These are phyloP conservation scores for Sinocyclocheilus rhinocerous DNA, from an alignment of 2,113 vertebrate species.

Conservation along the genomic window DNA sequence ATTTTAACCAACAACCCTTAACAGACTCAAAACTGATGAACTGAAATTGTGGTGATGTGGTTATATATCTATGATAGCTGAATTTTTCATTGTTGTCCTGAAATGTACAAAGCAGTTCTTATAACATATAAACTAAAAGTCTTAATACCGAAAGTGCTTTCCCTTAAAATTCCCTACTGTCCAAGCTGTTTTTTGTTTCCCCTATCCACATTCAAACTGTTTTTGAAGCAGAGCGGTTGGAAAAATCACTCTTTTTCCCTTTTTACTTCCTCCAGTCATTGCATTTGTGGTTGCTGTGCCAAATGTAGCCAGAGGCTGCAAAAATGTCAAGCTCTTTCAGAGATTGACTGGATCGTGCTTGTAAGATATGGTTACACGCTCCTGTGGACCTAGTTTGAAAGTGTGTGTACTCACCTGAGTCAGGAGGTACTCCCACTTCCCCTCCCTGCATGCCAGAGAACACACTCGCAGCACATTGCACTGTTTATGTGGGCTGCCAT, in stretches of 20 bases:
- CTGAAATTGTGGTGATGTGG: background rate
- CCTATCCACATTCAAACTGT: slow-evolving; percentile 24
- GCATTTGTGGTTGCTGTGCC: slow-evolving; percentile 30
- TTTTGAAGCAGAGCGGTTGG: slow-evolving; percentile 43
- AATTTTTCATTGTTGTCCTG: background rate
- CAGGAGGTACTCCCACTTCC: slow-evolving; percentile 14
- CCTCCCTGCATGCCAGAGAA: slow-evolving; percentile 16
- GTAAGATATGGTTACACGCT: slow-evolving; percentile 37
- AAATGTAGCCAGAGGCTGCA: slow-evolving; percentile 53
- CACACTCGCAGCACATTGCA: slow-evolving; percentile 18
- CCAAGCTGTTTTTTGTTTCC: slow-evolving; percentile 25
- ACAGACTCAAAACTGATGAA: background rate
- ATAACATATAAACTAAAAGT: slow-evolving; percentile 20
- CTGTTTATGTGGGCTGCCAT: slow-evolving; percentile 35
- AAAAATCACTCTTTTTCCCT: slow-evolving; percentile 24
- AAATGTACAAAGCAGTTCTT: background rate
- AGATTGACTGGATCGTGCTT: slow-evolving; percentile 25
- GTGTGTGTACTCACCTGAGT: slow-evolving; percentile 50
- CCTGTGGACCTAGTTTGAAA: slow-evolving; percentile 32
- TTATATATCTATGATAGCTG: background rate
- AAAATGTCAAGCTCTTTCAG: slow-evolving; percentile 45
- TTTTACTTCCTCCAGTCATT: slow-evolving; percentile 7
- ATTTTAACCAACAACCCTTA: background rate
- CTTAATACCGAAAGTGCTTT: slow-evolving; percentile 23
- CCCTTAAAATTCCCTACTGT: background rate